Base-by-base conservation (phyloP, 2,113 vertebrate genomes). In the Turnix velox region DNA sequence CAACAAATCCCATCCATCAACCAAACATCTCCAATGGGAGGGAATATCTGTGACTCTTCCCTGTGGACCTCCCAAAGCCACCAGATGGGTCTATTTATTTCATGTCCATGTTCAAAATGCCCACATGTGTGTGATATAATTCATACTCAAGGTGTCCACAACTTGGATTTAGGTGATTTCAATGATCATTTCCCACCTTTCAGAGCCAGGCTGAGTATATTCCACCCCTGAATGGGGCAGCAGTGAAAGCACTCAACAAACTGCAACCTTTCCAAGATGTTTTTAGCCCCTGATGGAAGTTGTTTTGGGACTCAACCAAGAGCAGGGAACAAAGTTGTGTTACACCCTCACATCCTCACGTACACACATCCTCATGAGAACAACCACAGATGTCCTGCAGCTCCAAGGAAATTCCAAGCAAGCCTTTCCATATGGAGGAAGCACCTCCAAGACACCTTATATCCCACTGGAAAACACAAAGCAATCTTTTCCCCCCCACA, bases 381-480 rank as follows among this genome's bases (percentile, higher is more conserved):
- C 5, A 63, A 40, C 49, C 52, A n/a, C 0, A 20, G n/a, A 19
- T 37, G 40, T 31, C 79, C 63, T 57, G 54, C 30, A 92, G 54
- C 58, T 76, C 5, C 7, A 23, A 63, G 90, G 85, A 95, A 91
- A 94, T 85, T 73, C 90, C 85, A 94, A 55, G 35, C 82, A 94
- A 95, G 35, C 63, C 43, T 76, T 95, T 69, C 75, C 58, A 4
- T 51, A 73, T 77, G 58, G 84, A 84, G 13, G 17, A 92, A 91
- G 54, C 39, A 66, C 49, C 67, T 87, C 82, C 30, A 61, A 82
- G 59, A 82, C 49, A 82, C 91, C 35, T 87, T 73, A 28, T 51
- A 63, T 65, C 78, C 68, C 72, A 45, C 40, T 48, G 51, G 46
- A 84, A 75, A 88, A 4, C 30, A 80, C 18, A 62, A 79, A 73